Base-by-base conservation (phyloP, 2,113 vertebrate species). In the Tamias sibiricus region DNA sequence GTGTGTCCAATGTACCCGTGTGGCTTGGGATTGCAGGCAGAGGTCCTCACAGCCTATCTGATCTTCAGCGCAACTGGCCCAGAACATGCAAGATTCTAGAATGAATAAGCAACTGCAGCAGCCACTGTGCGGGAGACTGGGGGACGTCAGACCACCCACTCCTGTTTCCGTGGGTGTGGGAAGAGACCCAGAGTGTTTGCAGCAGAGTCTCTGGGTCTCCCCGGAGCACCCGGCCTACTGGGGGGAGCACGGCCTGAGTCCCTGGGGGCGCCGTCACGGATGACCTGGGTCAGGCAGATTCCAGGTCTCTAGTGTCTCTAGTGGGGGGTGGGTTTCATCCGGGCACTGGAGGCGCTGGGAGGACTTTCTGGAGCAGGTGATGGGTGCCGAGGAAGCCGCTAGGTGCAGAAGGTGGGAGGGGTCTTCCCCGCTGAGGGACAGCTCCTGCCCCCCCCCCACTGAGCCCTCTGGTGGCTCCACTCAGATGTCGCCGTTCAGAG, bases 401-500 rank as follows among this genome's bases (percentile, higher is more conserved):
- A 49, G 62, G 16, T 28, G 64, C 32, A 13, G 20, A 68, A 14
- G 28, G 3, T 2, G 30, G 44, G 35, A 37, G 8, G 20, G 3
- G 1, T 49, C 26, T 62, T 84, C 26, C 47, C 4, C 22, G 77
- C 22, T 12, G 32, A 57, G 35, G 64, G 32, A 6, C 28, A 1
- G 20, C 8, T 26, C 20, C 3, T 19, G 17, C 24, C 10, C 12
- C 22, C 30, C 12, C 47, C 57, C 0, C 22, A 4, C 40, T 0
- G 40, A 88, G 24, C 40, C 40, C 62, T 35, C 77, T 14, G 22
- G 64, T 54, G 44, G 62, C 44, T 80, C 7, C 1, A 11, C 40
- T 44, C 26, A 14, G 42, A 32, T 2, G 1, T 49, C n/a, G 28
- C 12, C 42, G 16, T 35, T 68, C 14, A 0, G 44, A 82, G 59